Evolutionary conservation across 2,888 invertebrate species (phyloP).

Genomic region (Alentia gelatinosa): DNA sequence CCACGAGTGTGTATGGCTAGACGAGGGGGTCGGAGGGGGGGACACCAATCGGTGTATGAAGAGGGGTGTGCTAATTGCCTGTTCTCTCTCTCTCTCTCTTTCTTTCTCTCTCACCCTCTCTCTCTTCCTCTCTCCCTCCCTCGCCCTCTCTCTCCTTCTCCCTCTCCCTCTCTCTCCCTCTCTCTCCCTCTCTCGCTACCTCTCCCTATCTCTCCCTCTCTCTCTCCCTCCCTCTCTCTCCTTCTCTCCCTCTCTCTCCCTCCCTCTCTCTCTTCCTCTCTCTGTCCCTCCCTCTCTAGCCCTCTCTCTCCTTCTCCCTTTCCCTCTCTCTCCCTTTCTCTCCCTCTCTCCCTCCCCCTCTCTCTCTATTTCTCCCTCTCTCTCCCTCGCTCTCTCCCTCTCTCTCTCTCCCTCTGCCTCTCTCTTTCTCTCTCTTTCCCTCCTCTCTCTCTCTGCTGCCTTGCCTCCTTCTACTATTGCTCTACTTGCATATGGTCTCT

Average conservation of each 20-base stretch:
- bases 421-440: no score
- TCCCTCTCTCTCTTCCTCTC: neutral
- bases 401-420: no score
- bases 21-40: neutral
- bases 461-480: neutral
- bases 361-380: neutral
- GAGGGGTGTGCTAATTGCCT: no score
- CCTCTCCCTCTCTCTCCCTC: neutral
- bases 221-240: neutral
- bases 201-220: neutral
- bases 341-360: neutral
- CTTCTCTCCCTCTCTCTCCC: neutral
- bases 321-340: neutral
- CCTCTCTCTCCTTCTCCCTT: neutral
- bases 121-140: neutral
- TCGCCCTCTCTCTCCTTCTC: neutral
- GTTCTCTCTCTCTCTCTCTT: no score
- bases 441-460: no score
- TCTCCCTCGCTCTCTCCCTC: no score
- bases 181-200: neutral
- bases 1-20: conserved; percentile 48
- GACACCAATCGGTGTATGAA: no score
- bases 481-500: neutral
- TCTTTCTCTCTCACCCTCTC: no score
- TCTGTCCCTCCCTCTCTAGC: neutral